Conservation (phyloP, 1,140 invertebrate genomes). For the Danaus melanippus region DNA sequence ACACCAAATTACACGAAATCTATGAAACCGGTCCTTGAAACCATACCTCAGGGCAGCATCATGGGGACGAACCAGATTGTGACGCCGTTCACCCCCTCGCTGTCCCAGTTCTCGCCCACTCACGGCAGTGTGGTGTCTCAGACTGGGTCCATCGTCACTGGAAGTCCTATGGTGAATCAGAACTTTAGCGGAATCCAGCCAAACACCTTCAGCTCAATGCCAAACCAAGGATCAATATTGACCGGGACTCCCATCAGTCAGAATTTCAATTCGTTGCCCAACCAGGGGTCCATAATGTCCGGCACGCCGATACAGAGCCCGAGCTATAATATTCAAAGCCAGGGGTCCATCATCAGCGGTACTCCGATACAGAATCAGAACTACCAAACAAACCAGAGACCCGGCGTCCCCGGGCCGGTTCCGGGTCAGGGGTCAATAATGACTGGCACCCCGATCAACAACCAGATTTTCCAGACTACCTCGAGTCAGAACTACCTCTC, state of each 20-base stretch:
- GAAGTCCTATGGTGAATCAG: constrained; percentile 16
- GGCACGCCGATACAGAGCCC: constrained; percentile 20
- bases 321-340: constrained; percentile 18
- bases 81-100: constrained; percentile 31
- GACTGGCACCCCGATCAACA: constrained; percentile 5
- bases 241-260: constrained; percentile 5
- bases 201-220: neutral
- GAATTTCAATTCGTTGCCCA: constrained; percentile 2
- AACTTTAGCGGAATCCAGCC: constrained; percentile 1
- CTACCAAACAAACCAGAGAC: no score
- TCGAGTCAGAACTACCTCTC: neutral
- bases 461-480: constrained; percentile 3
- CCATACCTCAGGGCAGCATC: constrained; percentile 50
- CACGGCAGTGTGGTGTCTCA: constrained; percentile 23
- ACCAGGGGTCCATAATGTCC: constrained; percentile 26
- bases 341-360: constrained; percentile 28
- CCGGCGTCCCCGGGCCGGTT: no score
- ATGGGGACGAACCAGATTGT: constrained; percentile 40
- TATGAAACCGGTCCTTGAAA: constrained; percentile 47
- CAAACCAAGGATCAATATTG: constrained; percentile 19
- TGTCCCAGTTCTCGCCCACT: constrained; percentile 33
- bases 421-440: constrained; percentile 4
- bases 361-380: constrained; percentile 11
- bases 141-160: constrained; percentile 18
- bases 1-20: constrained; percentile 45